Evolutionary conservation across 2,113 vertebrate species (phyloP), one percentile per base, ranked within the genome.

Genomic region (Anas platyrhynchos): DNA sequence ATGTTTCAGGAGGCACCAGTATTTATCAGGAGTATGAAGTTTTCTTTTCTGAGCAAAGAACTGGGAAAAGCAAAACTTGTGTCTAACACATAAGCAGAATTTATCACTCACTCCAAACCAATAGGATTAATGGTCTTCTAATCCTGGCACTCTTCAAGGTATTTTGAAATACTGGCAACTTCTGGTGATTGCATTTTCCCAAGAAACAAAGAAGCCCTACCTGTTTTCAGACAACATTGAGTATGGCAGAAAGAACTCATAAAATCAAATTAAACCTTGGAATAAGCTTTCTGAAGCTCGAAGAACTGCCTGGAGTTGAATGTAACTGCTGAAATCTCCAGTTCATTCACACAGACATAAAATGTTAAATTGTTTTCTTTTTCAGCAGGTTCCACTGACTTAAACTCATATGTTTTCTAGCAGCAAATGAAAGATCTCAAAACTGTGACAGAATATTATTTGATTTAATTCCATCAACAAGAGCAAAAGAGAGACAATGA

Each of bases 211-310:
- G 23, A 74, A 55, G 6, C 8, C 13, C 32, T 91, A 9, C 21
- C 38, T 82, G 27, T 29, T 50, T 93, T 77, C 43, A 83, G 72
- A 74, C 3, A 48, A n/a, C 3, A 41, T 61, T 88, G 88, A 48
- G 7, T 62, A 84, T 66, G 23, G 43, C 34, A 88, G 43, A 38
- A 93, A 89, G 43, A 66, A 80, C 46, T 86, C 55, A 54, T 74
- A 78, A 88, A 88, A 94, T 83, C 72, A 94, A 95, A 90, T 86
- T 75, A 72, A 93, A 84, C 6, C 90, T 94, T 38, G 48, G 38
- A 93, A 94, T 82, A 68, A 84, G 7, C 38, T 78, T 23, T 86
- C 26, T 92, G 83, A 86, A 88, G 5, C 13, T 38, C 71, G 32
- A 12, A 83, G 66, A 38, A 38, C 67, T 88, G 59, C 32, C 25